Evolutionary conservation across 2,113 vertebrate species (phyloP).

Genomic region (Elephantulus edwardii): DNA sequence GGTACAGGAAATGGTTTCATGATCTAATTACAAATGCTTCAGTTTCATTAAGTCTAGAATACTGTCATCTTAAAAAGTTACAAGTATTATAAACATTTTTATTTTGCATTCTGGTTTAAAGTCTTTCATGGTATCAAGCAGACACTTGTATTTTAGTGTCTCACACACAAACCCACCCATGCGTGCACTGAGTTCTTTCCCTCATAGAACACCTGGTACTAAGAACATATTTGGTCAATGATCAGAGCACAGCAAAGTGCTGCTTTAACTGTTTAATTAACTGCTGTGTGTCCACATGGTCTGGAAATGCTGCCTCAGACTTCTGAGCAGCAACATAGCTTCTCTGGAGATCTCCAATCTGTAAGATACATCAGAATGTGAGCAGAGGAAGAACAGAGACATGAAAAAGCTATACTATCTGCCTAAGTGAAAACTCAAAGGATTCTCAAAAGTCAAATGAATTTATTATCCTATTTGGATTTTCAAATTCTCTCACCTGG

Average conservation of each 20-base stretch:
- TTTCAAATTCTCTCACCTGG: constrained; percentile 33
- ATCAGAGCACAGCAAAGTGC: constrained; percentile 93
- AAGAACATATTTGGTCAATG: constrained; percentile 4
- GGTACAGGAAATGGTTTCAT: background rate
- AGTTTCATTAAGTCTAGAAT: background rate
- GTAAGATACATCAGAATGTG: constrained; percentile 53
- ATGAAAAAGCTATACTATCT: background rate
- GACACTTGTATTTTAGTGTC: background rate
- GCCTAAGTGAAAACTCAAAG: background rate
- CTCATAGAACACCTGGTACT: background rate
- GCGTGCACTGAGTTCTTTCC: background rate
- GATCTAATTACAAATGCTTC: constrained; percentile 24
- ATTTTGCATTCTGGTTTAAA: constrained; percentile 39
- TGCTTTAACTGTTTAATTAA: constrained; percentile 92
- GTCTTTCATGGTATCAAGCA: background rate
- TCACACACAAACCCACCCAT: background rate
- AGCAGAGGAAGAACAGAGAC: background rate
- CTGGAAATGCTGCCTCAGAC: constrained; percentile 93
- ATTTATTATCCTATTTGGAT: background rate
- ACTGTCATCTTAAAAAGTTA: background rate
- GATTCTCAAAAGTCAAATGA: background rate
- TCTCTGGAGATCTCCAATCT: constrained; percentile 98
- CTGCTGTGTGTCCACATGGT: constrained; percentile 94
- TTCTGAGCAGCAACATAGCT: constrained; percentile 93
- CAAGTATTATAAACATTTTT: constrained; percentile 1